phyloP scores from a whole-genome alignment of 2,888 invertebrate species.

The Charanyca ferruginea region DNA sequence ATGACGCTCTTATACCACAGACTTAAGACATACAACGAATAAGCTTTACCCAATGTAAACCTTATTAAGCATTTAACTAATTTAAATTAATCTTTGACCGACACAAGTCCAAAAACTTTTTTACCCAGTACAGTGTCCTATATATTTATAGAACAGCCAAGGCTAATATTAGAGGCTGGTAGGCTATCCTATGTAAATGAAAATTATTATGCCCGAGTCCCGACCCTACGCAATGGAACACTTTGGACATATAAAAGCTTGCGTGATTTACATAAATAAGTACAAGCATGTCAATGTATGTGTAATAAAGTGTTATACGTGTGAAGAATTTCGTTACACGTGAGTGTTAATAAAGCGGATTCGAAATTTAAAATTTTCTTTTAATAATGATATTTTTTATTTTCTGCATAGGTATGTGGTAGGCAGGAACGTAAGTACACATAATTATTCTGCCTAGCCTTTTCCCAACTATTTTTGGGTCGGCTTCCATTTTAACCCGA shows the following conservation, averaged over 20 bases:
- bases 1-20: background rate
- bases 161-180: conserved; percentile 19
- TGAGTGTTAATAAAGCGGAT: background rate
- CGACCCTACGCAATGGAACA: conserved; percentile 11
- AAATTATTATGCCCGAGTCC: conserved; percentile 15
- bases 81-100: background rate
- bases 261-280: conserved; percentile 24
- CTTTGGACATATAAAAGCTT: conserved; percentile 8
- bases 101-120: conserved; percentile 7
- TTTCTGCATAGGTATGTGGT: too few relatives aligned
- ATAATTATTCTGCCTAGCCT: too few relatives aligned
- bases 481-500: too few relatives aligned
- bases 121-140: background rate
- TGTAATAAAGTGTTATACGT: background rate
- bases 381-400: too few relatives aligned
- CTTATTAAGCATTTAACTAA: background rate
- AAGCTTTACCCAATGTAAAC: background rate
- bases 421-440: too few relatives aligned
- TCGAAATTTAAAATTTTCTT: background rate
- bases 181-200: conserved; percentile 33
- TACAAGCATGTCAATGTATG: conserved; percentile 1
- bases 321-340: background rate
- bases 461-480: too few relatives aligned
- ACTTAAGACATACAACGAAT: background rate
- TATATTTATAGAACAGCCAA: conserved; percentile 13